Percentiles rank a stretch among this genome's conserved stretches.
These are phyloP conservation scores for Melanerpes formicivorus DNA, from an alignment of 2,113 vertebrate genomes.

Conservation along the genomic window DNA sequence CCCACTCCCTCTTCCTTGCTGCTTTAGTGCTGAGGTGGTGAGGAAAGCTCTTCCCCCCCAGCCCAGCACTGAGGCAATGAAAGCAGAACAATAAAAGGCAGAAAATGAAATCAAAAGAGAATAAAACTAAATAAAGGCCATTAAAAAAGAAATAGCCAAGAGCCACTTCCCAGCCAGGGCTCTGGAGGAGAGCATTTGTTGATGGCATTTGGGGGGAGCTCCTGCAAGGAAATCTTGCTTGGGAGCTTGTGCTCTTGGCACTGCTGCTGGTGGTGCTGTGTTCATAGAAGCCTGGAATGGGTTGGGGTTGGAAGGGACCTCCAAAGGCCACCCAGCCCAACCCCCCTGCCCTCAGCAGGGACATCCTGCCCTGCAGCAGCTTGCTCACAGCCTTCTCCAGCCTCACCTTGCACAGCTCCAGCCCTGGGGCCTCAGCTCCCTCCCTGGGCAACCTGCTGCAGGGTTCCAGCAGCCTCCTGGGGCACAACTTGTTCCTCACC, in stretches of 20 bases:
- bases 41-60: not conserved
- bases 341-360: no score
- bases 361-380: no score
- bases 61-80: not conserved
- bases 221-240: not conserved
- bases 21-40: not conserved
- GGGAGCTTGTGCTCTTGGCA: not conserved
- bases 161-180: not conserved
- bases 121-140: constrained; percentile 15
- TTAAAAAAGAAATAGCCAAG: constrained; percentile 14
- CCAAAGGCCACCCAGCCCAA: no score
- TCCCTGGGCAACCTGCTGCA: no score
- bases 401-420: no score
- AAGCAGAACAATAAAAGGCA: not conserved
- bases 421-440: no score
- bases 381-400: no score
- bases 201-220: not conserved
- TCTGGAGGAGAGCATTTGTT: not conserved
- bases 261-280: not conserved
- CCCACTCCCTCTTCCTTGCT: not conserved
- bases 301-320: no score
- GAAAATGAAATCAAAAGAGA: constrained; percentile 5
- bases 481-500: no score
- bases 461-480: no score
- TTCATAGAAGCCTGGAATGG: not conserved